Base-by-base conservation (phyloP, 2,888 invertebrate species). In the Druceiella hillmani region DNA sequence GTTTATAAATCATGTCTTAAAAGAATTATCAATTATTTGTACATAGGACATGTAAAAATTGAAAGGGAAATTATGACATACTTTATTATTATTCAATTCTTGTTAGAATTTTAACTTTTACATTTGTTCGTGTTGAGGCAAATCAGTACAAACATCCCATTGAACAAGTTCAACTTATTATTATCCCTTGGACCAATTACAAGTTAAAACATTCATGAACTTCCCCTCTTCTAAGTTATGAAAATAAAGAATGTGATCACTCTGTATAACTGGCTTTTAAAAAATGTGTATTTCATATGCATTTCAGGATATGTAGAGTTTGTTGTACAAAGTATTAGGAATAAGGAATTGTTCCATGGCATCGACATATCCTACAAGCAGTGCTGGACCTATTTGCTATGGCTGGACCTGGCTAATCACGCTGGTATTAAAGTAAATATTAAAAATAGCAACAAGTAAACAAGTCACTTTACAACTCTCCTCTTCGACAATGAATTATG, bases 301-400 rank as follows among this genome's bases (percentile, higher is more conserved):
- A 14, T 34, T 41, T 1, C 48, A 72, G 72, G 85, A 9, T 95
- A 97, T 59, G 82, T 91, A 28, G 89, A 95, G 55, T 95, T 84
- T 52, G 81, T 91, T 20, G 87, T 92, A 9, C 83, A 88, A 55
- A 87, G 87, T 44, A 85, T 98, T 47, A 74, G 88, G 36, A 85
- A 88, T 56, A 91, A 90, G 56, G 94, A 95, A 66, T 62, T 97
- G 45, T 98, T 94, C 64, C 94, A 94, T 62, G 87, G 91, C 31
- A 81, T 97, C 46, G 90, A 94, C 55, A 78, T 93, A 50, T 79
- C 81, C 3, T 85, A 83, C 59, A 82, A 83, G 51, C 83, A 87
- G 56, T 88, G 87, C 65, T 97, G 95, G 95, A 79, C 90, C 28
- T 86, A 88, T 57, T 70, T 98, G 34, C 73, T 94, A 53, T 98